A percentile compares a stretch with the other conserved stretches of the same genome.
phyloP scores from a whole-genome alignment of 2,113 vertebrate species.

The Crotalus horridus region DNA sequence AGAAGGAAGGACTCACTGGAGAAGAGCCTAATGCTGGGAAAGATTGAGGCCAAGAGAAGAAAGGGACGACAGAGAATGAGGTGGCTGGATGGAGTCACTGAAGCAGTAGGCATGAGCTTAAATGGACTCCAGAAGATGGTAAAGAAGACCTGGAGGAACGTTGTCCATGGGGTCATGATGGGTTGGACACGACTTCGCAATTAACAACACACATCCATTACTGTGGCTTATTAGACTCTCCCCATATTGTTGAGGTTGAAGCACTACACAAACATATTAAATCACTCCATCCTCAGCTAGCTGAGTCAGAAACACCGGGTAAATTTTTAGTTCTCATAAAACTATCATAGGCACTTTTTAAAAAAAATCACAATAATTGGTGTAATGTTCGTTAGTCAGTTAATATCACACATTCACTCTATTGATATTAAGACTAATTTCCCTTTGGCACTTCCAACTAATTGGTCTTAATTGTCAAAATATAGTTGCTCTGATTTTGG shows the following conservation, averaged over 20 bases:
- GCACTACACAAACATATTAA: not conserved
- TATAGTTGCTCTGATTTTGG: conserved; percentile 4
- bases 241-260: not conserved
- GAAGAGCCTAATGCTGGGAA: no score
- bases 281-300: not conserved
- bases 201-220: not conserved
- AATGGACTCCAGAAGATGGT: no score
- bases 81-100: no score
- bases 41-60: no score
- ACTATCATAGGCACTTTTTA: conserved; percentile 23
- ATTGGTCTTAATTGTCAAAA: conserved; percentile 28
- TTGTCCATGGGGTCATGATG: no score
- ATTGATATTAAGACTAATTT: conserved; percentile 27
- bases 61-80: no score
- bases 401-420: conserved; percentile 9
- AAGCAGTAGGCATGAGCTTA: no score
- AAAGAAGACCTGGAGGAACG: no score
- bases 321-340: conserved; percentile 37
- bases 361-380: conserved; percentile 7
- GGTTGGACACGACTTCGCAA: no score
- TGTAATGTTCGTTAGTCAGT: conserved; percentile 23
- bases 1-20: no score
- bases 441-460: conserved; percentile 39
- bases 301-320: conserved; percentile 1
- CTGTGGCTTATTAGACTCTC: not conserved